Base-by-base conservation (phyloP, 2,888 invertebrate species). In the Trissolcus brochymenae region DNA sequence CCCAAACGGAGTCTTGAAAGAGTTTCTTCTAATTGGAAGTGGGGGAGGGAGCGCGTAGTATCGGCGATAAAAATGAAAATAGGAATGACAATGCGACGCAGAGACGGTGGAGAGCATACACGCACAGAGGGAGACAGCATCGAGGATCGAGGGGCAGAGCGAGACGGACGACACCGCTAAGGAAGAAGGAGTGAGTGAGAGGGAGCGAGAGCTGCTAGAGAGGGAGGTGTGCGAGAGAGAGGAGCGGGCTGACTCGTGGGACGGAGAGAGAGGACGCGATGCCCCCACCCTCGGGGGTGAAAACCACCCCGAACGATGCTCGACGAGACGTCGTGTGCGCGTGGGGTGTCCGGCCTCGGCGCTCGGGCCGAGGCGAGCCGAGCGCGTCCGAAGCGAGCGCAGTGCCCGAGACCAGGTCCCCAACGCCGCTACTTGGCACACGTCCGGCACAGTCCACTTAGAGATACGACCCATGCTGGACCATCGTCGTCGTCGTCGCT, bases 391-490 rank as follows among this genome's bases (percentile, higher is more conserved):
- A 85, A 87, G 84, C 75, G 84, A 85, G 86, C 87, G 84, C 87
- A 87, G 87, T 86, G 86, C 86, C 85, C 86, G 85, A 85, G 83
- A 84, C 85, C 88, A 87, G 86, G 86, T 86, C 86, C 85, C 87
- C 85, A 84, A 86, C 85, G 84, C 85, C 85, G 84, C 83, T 81
- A 81, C 81, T 79, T 79, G 84, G 87, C 87, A 87, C 88, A 87
- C 87, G 88, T 87, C 87, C 88, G 86, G 88, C 89, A 87, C 89
- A 89, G 89, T 89, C 89, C 89, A 89, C 88, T 89, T 86, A 84
- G 86, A 87, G 88, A 88, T 88, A 88, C 89, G 89, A 88, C 87
- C 87, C 88, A 87, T 87, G 89, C 88, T 87, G 89, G 89, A 89
- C 89, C 87, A 86, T 82, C 83, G 84, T 86, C 84, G 83, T 81